Base-by-base conservation (phyloP, 2,797 vertebrate genomes). In the Antrozous pallidus region DNA sequence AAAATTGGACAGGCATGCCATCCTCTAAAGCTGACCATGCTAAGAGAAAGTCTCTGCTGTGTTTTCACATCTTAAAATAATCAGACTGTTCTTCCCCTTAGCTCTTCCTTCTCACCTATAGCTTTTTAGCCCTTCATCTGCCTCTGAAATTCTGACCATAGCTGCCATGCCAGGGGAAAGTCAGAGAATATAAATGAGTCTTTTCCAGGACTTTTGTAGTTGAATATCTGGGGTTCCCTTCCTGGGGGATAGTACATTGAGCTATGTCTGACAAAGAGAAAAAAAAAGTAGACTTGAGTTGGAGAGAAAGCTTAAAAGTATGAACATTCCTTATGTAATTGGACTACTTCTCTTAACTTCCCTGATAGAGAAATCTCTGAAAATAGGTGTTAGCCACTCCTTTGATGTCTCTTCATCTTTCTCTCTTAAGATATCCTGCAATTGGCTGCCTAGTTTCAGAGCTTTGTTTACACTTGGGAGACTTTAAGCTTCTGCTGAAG, bases 381-480 rank as follows among this genome's bases (percentile, higher is more conserved):
- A 96, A 91, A 45, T 69, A 84, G 42, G 45, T 75, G 28, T 88
- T 75, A 88, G 73, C 38, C 45, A 93, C 33, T 69, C 80, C 28
- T 95, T 89, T 88, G 73, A 88, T 90, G 36, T 95, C 22, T 71
- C 36, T 94, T 88, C 79, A 78, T 91, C 38, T 94, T 95, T 93
- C 69, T 87, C 42, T 91, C 58, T 89, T 88, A 6, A 90, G 38
- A 67, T 88, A 79, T 67, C 24, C 51, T 86, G 42, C 28, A 96
- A 69, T 85, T 94, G 83, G 63, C 42, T 45, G 49, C 16, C 84
- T 88, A 26, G 58, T 28, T 95, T 93, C 89, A 95, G 77, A 96
- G 63, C 10, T 47, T n/a, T 80, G 92, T 84, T 47, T 51, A 13
- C 91, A 84, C 18, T 80, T 94, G 79, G 61, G 69, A 88, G 24